Evolutionary conservation across 2,113 vertebrate species (phyloP), one percentile per base, ranked within the genome.

Genomic region (Bathybates hornii): DNA sequence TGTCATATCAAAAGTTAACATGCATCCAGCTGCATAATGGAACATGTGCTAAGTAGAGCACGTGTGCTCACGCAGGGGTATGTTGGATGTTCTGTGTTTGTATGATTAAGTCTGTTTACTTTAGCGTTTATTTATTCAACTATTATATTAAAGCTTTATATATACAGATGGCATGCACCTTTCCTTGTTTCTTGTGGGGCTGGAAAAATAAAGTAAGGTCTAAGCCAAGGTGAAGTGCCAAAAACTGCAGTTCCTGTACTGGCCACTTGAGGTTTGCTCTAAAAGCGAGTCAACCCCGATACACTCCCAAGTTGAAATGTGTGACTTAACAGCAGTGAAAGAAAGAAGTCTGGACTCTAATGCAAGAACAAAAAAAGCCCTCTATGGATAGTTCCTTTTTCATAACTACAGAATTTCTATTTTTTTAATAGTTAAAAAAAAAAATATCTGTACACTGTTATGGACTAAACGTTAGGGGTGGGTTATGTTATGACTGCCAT

Each of bases 291-390:
- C 41, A 45, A 17, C 5, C 38, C 38, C 2, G 7, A 41, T 24
- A 71, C 36, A 14, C 36, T 66, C 2, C 6, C 32, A 66, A 38
- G 32, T 5, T 66, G 34, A 63, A 66, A 66, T 38, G 32, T 1
- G 2, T 0, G 19, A 66, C 2, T 0, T 38, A 43, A 71, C 19
- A 71, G 3, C 36, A 71, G 19, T 71, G 34, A 71, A 14, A 71
- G n/a, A 71, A 71, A 41, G 19, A 73, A 45, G 12, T 45, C 2
- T 73, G 38, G n/a, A 73, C 5, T 27, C 21, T 73, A 45, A 73
- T 1, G 0, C 8, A 45, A 73, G 7, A 71, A 43, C 32, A 71
- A 71, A 71, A 61, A 41, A 6, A 16, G 0, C 5, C 11, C 5
- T 71, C 12, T 43, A 16, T 68, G 19, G 34, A 68, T 68, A 41